Base-by-base conservation (phyloP, 2,797 vertebrate genomes). In the Pipistrellus kuhlii region DNA sequence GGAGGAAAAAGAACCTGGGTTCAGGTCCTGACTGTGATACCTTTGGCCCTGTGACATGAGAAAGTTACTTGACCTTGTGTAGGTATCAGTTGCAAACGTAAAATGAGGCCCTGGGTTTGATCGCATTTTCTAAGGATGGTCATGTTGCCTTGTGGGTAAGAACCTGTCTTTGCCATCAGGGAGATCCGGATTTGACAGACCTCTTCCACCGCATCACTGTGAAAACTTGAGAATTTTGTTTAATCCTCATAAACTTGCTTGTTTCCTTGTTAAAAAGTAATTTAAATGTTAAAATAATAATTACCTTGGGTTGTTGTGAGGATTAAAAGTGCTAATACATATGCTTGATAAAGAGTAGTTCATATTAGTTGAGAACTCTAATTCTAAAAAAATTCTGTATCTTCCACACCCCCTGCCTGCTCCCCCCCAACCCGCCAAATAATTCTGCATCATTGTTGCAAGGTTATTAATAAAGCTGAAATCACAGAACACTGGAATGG, bases 221-320 rank as follows among this genome's bases (percentile, higher is more conserved):
- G 44, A 92, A 95, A 69, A 51, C 48, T 32, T 86, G 13, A 57
- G 13, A 84, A 76, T 84, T 85, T 23, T n/a, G 69, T 57, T 82
- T 59, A 66, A 55, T 71, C 23, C 73, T 83, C 53, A 30, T 35
- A 68, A 35, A 30, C 15, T 76, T 94, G 9, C 8, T 92, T 72
- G 68, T 88, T 90, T 76, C 64, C 46, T 91, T 64, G 71, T 35
- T 46, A 91, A 92, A 83, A 83, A 51, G 64, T 4, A 57, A 83
- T n/a, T 69, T 85, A 51, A 32, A 68, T 75, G 73, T 88, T 57
- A 76, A 72, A 92, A 35, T 71, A 78, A 14, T 59, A 88, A 88
- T 48, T 64, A 82, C 41, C 12, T 68, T 83, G 18, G 4, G 5
- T 55, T 85, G 8, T 57, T 87, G 2, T 51, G 18, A 85, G 27